Evolutionary conservation across 2,888 invertebrate genomes (phyloP), one percentile per base, ranked within the genome.

Genomic region (Drosophila planitibia): DNA sequence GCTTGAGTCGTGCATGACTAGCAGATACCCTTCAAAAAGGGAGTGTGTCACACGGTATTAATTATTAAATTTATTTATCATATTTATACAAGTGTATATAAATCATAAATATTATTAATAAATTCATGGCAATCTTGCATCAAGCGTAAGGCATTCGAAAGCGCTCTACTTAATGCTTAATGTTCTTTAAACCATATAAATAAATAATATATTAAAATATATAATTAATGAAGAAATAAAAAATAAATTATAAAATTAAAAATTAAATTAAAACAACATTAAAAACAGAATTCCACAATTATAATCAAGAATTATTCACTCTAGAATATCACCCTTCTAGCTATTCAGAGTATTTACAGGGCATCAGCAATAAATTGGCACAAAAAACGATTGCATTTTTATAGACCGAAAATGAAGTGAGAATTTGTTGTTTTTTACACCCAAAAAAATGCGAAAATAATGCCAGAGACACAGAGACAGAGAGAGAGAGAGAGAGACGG

Each of bases 381-480:
- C 60, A 61, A 68, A 59, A 65, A 70, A 67, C 54, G 55, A 90
- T 90, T 85, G 80, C 82, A 83, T 73, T 90, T 87, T 90, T 88
- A 87, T 90, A 73, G 82, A 85, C 90, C 55, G 63, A 80, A 81
- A 86, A 82, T 83, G 28, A 81, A 88, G 82, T 82, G 89, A 51
- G 74, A 90, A 89, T 79, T 83, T 71, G 67, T 68, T 62, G 73
- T 66, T 81, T 85, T 80, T 69, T 58, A 44, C 64, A 70, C 76
- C 37, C 37, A 57, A 57, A 57, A 53, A 54, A 52, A 60, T 62
- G 57, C 25, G 32, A 58, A 25, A 65, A 68, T 61, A 66, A 61
- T 47, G 12, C 6, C 1, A 16, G 25, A 35, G n/a, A 55, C 35
- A 47, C 16, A 9, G 22, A 9, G 6, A 22, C 22, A 22, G 22